A percentile compares a stretch with the other conserved stretches of the same genome.
Conservation (phyloP, 2,113 vertebrate genomes). For the Silurus glanis region DNA sequence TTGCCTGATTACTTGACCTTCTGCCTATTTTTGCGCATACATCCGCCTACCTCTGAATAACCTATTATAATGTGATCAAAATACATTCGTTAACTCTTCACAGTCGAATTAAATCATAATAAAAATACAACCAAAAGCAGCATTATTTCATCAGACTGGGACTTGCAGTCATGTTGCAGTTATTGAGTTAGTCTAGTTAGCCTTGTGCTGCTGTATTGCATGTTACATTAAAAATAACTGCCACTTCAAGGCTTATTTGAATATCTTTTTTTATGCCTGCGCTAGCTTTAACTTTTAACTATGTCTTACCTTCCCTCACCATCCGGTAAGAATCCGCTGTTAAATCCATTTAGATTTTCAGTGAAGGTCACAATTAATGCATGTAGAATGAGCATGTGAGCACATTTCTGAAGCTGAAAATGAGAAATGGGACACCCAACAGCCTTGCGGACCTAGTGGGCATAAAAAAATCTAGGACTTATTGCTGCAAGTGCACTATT, state of each 20-base stretch:
- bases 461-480: background rate
- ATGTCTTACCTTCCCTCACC: background rate
- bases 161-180: no score
- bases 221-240: background rate
- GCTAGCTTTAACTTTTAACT: background rate
- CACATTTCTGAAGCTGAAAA: background rate
- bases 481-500: background rate
- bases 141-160: no score
- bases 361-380: background rate
- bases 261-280: background rate
- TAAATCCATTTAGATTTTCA: background rate
- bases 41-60: conserved; percentile 1
- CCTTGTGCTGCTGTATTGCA: background rate
- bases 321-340: background rate
- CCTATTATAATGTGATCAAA: background rate
- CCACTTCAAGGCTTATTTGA: background rate
- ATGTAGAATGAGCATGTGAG: background rate
- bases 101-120: background rate
- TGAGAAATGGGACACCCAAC: background rate
- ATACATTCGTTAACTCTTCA: background rate
- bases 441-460: background rate
- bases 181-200: background rate
- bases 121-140: no score
- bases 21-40: background rate
- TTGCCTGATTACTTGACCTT: background rate